phyloP scores from a whole-genome alignment of 92 coral and sea anemone species.

The Plumapathes pennacea region DNA sequence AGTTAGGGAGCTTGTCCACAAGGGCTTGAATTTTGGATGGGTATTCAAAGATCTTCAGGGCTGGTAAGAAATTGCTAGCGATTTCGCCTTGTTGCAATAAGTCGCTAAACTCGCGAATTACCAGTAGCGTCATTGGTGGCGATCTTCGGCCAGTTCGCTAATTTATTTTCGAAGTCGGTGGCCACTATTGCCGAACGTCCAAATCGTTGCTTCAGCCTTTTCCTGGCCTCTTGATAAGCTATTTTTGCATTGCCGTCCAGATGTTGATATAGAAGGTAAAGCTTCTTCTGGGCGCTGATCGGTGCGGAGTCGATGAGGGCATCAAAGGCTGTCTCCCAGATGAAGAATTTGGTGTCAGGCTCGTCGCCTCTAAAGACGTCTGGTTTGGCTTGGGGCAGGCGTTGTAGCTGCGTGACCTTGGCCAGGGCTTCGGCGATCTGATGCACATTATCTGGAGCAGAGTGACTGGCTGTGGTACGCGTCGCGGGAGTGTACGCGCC shows the following conservation, averaged over 20 bases:
- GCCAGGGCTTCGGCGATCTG: slow-evolving; percentile 60
- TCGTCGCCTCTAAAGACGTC: slow-evolving; percentile 56
- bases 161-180: slow-evolving; percentile 54
- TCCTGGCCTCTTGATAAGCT: slow-evolving; percentile 37
- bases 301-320: slow-evolving; percentile 61
- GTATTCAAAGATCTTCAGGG: slow-evolving; percentile 49
- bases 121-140: slow-evolving; percentile 43
- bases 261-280: slow-evolving; percentile 62
- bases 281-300: slow-evolving; percentile 44
- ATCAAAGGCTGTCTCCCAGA: slow-evolving; percentile 73
- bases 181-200: slow-evolving; percentile 51
- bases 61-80: slow-evolving; percentile 25
- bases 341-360: slow-evolving; percentile 51
- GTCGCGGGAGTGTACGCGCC: too few species aligned
- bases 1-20: slow-evolving; percentile 40
- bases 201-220: slow-evolving; percentile 47
- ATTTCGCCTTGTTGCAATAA: slow-evolving; percentile 54
- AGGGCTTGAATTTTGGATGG: slow-evolving; percentile 45
- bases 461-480: too few species aligned
- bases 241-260: slow-evolving; percentile 59
- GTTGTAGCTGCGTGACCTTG: slow-evolving; percentile 58
- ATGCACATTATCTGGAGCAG: slow-evolving; percentile 11
- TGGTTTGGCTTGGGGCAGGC: slow-evolving; percentile 66
- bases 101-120: slow-evolving; percentile 44
- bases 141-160: slow-evolving; percentile 59